Evolutionary conservation across 2,113 vertebrate species (phyloP), one percentile per base, ranked within the genome.

Genomic region (Embiotoca jacksoni): DNA sequence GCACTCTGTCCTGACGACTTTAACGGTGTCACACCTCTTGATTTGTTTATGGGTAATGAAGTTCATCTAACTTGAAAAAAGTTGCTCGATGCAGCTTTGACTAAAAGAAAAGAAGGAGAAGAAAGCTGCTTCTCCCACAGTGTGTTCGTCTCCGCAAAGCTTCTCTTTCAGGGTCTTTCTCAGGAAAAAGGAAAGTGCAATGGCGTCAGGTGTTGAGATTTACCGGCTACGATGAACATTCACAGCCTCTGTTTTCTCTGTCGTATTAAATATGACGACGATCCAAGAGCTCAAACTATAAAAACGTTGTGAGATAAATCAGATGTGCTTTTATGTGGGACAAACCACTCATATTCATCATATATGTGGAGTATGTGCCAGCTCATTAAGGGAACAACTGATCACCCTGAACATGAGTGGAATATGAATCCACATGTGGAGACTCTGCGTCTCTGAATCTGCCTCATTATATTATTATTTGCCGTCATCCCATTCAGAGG

Each of bases 111-210:
- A 23, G 23, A 23, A 23, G 23, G 1, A 23, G 23, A 23, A 23
- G 23, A 23, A 23, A 11, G 41, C 37, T 37, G 41, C 41, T 9
- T 11, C 10, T 44, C 41, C 10, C 41, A 44, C 23, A 23, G 23
- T 23, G 23, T 23, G 41, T 3, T 44, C 13, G 41, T 44, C 41
- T 64, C 31, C 0, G 1, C 31, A 16, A n/a, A 72, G 39, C 52
- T 66, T 32, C 49, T 41, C 33, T 5, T 50, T 67, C 73, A 55
- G 46, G 3, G 31, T 62, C 14, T 52, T n/a, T 75, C 78, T 87
- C 85, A 75, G 78, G 85, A 75, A 82, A 47, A 46, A 35, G 15
- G 6, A 23, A 58, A 65, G 55, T 69, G 35, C 55, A 39, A 7
- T 55, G 49, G 15, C 6, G 16, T 50, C 49, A n/a, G 16, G 4